Percentiles rank a stretch among this genome's conserved stretches.
Evolutionary conservation across 2,113 vertebrate species (phyloP).

Genomic region (Poecile atricapillus): DNA sequence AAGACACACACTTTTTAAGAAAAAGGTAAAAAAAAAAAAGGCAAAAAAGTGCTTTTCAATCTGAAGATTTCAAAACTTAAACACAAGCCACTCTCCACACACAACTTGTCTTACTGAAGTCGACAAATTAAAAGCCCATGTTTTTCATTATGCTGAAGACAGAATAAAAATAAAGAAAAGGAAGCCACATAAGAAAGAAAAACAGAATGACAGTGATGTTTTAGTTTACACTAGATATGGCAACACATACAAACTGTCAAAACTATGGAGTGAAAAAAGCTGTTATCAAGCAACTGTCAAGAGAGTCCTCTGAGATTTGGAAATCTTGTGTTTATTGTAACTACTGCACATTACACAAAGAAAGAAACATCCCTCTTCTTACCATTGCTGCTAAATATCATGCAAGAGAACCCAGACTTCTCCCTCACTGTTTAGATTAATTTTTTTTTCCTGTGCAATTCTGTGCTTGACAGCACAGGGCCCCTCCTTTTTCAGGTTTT

Average conservation of each 20-base stretch:
- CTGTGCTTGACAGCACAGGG: constrained; percentile 65
- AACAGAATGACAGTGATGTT: constrained; percentile 85
- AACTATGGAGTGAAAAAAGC: constrained; percentile 85
- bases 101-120: constrained; percentile 72
- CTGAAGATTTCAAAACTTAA: constrained; percentile 71
- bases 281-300: constrained; percentile 87
- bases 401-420: constrained; percentile 72
- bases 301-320: constrained; percentile 84
- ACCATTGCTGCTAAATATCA: constrained; percentile 79
- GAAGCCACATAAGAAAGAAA: constrained; percentile 77
- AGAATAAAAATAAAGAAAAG: constrained; percentile 61
- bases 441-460: constrained; percentile 61
- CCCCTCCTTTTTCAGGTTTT: constrained; percentile 53
- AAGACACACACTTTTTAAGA: constrained; percentile 14
- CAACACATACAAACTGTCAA: constrained; percentile 88
- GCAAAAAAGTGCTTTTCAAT: constrained; percentile 26
- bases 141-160: constrained; percentile 80
- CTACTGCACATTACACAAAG: constrained; percentile 84
- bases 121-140: constrained; percentile 76
- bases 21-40: constrained; percentile 15
- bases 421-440: constrained; percentile 72
- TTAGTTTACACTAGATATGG: constrained; percentile 84
- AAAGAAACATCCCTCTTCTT: constrained; percentile 80
- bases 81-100: constrained; percentile 72
- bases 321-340: constrained; percentile 88